Conservation (phyloP, 2,113 vertebrate species). For the Lepus europaeus region DNA sequence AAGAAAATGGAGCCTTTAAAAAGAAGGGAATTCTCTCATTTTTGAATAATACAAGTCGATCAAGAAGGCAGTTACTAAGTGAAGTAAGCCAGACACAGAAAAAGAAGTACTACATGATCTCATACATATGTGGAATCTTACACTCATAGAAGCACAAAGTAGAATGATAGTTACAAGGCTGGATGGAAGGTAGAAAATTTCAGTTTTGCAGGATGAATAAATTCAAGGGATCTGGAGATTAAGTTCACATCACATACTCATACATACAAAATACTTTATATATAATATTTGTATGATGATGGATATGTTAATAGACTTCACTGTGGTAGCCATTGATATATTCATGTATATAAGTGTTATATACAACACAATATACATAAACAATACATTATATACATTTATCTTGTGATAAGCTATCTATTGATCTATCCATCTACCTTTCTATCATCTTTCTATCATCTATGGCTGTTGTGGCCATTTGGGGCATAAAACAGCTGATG, state of each 20-base stretch:
- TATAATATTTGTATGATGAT: background rate
- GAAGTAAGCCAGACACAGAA: background rate
- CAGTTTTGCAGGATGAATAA: background rate
- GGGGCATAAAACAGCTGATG: too few relatives aligned
- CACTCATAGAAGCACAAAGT: background rate
- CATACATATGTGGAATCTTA: background rate
- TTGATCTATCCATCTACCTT: too few relatives aligned
- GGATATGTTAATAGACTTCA: background rate
- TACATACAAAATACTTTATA: background rate
- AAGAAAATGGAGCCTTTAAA: background rate
- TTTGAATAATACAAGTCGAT: background rate
- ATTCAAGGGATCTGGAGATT: background rate
- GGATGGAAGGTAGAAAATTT: background rate
- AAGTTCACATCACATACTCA: background rate
- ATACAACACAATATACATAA: background rate
- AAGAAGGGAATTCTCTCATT: background rate
- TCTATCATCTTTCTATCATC: too few relatives aligned
- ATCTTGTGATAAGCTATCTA: too few relatives aligned
- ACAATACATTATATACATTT: background rate
- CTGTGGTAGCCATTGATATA: background rate
- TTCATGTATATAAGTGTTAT: too few relatives aligned
- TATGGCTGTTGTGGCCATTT: too few relatives aligned
- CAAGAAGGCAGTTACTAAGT: background rate
- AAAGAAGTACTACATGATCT: background rate
- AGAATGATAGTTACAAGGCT: background rate